phyloP scores from a whole-genome alignment of 2,797 vertebrate genomes.

The Chelon labrosus region DNA sequence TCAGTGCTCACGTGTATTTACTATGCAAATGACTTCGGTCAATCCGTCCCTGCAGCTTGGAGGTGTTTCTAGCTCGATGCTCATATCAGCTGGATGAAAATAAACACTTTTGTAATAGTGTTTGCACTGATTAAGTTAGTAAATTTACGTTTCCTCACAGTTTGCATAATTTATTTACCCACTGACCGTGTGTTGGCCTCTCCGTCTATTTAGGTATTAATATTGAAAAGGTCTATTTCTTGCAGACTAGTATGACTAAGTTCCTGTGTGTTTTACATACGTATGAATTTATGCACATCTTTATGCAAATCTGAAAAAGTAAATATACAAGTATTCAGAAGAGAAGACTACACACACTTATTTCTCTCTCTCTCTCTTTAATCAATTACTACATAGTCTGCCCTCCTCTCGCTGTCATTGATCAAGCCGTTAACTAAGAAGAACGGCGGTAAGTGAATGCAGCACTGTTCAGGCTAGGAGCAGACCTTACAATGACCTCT shows the following conservation, averaged over 20 bases:
- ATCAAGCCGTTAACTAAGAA: slow-evolving; percentile 43
- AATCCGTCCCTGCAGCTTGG: background rate
- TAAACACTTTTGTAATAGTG: background rate
- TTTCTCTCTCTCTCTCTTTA: slow-evolving; percentile 12
- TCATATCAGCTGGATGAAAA: background rate
- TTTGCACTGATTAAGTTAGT: background rate
- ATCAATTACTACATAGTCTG: slow-evolving; percentile 62
- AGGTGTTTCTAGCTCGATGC: background rate
- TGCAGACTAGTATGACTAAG: background rate
- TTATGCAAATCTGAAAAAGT: background rate
- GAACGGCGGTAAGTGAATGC: slow-evolving; percentile 15
- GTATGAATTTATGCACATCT: background rate
- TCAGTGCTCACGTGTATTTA: background rate
- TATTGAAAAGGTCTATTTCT: background rate
- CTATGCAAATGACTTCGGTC: background rate
- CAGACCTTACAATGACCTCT: slow-evolving; percentile 5
- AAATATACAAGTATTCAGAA: slow-evolving; percentile 18
- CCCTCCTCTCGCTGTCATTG: slow-evolving; percentile 54
- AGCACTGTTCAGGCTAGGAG: slow-evolving; percentile 11
- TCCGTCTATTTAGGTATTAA: background rate
- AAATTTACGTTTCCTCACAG: background rate
- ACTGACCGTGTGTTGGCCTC: slow-evolving; percentile 2
- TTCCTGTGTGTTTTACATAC: background rate
- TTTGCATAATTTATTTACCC: slow-evolving; percentile 33
- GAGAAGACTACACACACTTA: slow-evolving; percentile 31